Base-by-base conservation (phyloP, 2,113 vertebrate genomes). In the Thinocorus orbignyianus region DNA sequence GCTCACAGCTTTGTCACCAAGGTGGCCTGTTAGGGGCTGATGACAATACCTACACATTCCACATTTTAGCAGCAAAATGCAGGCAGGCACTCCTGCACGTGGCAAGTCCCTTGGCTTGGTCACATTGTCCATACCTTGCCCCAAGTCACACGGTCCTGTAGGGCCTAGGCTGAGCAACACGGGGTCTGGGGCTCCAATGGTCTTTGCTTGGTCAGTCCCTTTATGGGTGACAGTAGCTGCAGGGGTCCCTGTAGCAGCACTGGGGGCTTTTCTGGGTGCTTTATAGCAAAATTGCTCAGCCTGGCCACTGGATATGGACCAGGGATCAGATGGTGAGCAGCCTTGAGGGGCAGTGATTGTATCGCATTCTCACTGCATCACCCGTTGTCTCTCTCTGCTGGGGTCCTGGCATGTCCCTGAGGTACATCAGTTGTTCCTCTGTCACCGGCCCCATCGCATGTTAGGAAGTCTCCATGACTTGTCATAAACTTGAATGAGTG, bases 141-240 rank as follows among this genome's bases (percentile, higher is more conserved):
- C 24, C 35, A 58, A 10, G 23, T 30, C 52, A 46, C 2, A 0
- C 0, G 1, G 31, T 51, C 57, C n/a, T 2, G 0, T 8, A 57
- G 69, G 42, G n/a, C 66, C 35, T 81, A 42, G 20, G n/a, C 66
- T 92, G 37, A 84, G 65, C 69, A 78, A 33, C 12, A 7, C 1
- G 30, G 49, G 37, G 23, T 65, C 33, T 23, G 30, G 33, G 12
- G 6, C 54, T 81, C 11, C 51, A 26, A 7, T 37, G 44, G 9
- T 55, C 73, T 78, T 84, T 86, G 57, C 24, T 42, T 82, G 60
- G n/a, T 70, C 84, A n/a, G 2, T 25, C 55, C 28, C 23, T 37
- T 0, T 37, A 5, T 25, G 51, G 60, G 84, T 89, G 73, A 37
- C 42, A 49, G 76, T 0, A 2, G 39, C 71, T 49, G 51, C 31